These are phyloP conservation scores for Cephus spinipes DNA, from an alignment of 2,888 invertebrate species.

Conservation along the genomic window DNA sequence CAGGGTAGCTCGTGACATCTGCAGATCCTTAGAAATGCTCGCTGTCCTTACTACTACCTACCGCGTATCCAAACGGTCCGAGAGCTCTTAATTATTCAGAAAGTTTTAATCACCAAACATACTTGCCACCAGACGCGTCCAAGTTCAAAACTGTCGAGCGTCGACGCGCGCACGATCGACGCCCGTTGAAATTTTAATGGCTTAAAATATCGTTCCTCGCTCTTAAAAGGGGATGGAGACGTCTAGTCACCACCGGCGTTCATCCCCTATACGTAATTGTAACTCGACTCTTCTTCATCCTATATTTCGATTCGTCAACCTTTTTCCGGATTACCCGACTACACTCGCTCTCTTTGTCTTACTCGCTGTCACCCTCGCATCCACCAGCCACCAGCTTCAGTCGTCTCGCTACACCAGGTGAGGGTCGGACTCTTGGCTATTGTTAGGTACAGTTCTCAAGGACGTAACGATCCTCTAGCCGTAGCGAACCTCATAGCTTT, in stretches of 20 bases:
- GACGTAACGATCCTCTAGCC: background rate
- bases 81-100: constrained; percentile 31
- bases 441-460: background rate
- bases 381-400: background rate
- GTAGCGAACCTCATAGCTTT: background rate
- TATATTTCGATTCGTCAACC: background rate
- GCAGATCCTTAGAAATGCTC: background rate
- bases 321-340: background rate
- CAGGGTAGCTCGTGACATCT: background rate
- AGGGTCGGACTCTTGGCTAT: background rate
- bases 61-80: constrained; percentile 19
- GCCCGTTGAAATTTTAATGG: background rate
- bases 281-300: background rate
- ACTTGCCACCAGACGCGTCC: constrained; percentile 8
- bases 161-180: background rate
- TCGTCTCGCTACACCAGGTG: background rate
- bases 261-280: background rate
- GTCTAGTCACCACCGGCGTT: background rate
- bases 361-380: background rate
- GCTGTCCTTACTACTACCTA: background rate
- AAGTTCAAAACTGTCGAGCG: background rate
- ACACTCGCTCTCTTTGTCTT: too few relatives aligned
- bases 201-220: constrained; percentile 16
- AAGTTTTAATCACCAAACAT: constrained; percentile 33
- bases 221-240: background rate